Evolutionary conservation across 1,140 invertebrate species (phyloP), one percentile per base, ranked within the genome.

Genomic region (Stegodyphus mimosarum): DNA sequence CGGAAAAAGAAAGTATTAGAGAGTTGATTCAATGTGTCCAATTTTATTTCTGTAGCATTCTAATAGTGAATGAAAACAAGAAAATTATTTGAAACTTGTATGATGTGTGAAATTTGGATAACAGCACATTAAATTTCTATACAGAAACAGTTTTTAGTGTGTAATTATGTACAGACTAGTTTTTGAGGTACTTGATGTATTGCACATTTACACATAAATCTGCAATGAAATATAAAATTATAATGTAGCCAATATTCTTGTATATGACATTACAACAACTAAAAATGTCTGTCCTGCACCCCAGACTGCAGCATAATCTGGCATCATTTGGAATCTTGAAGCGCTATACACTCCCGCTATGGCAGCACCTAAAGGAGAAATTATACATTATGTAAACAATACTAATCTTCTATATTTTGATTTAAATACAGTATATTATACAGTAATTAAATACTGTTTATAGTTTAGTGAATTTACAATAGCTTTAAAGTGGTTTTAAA

Each of bases 261-360:
- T 97, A 89, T 97, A 98, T 51, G 96, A 96, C 86, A 98, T 93
- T 88, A 96, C 94, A 79, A 95, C 94, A 53, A 95, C 94, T 60
- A 96, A 90, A 73, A 96, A 92, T n/a, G 97, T 98, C 91, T 98
- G 97, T 86, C 96, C 96, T 64, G 97, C 94, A 73, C 97, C 97
- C 95, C 96, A 98, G 75, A 98, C 92, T 89, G 97, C 93, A 52
- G 96, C 96, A 91, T 98, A 96, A 74, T 97, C 93, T 33, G 96
- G 95, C 80, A 94, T 93, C 96, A 98, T 97, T 89, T 94, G 93
- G 90, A 97, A 93, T 89, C 94, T 94, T 50, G 96, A 95, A 83
- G 96, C 95, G 88, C 95, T 92, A 90, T 98, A 98, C 64, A 98
- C 96, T 90, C 97, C 97, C 60, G 97, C 96, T 63, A 98, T 94